Base-by-base conservation (phyloP, 1,140 invertebrate species). In the Hirudo medicinalis region DNA sequence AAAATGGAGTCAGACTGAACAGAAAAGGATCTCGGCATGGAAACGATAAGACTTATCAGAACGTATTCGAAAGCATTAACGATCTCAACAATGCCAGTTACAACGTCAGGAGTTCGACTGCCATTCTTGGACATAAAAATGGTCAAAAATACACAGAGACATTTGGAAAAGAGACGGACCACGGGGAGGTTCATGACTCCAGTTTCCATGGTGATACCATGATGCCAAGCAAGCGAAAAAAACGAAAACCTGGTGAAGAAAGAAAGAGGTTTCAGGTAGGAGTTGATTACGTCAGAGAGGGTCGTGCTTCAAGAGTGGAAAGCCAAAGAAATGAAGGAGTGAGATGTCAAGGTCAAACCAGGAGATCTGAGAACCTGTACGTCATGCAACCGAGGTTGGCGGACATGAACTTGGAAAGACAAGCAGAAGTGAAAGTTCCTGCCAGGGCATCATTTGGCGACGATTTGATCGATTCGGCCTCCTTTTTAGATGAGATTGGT, bases 391-490 rank as follows among this genome's bases (percentile, higher is more conserved):
- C 43, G 43, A 49, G 43, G 43, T 8, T 49, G 43, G 43, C 57
- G 11, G 22, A 32, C 57, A 32, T 25, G 29, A 63, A 63, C 29
- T 13, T 25, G 57, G 57, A 22, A 25, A 32, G 57, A 15, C 4
- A 32, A 15, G 29, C 57, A 32, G 57, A 63, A n/a, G 15, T 63
- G 19, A 25, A 32, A 63, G 29, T 22, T 11, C 29, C 57, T 49
- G 43, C 57, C 29, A 63, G 57, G 57, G 57, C 57, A 5, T 63
- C 57, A 11, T 63, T 63, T 63, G 57, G 57, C 1, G 57, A 63
- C 29, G 57, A 63, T 63, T 20, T 63, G 11, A 63, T 63, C 22
- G 57, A 63, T 63, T 63, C 57, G 17, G 57, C 57, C 22, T 63
- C 57, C 9, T 63, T 63, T 63, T 32, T 63, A 25, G 57, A 63